Base-by-base conservation (phyloP, 2,113 vertebrate species). In the Python bivittatus region DNA sequence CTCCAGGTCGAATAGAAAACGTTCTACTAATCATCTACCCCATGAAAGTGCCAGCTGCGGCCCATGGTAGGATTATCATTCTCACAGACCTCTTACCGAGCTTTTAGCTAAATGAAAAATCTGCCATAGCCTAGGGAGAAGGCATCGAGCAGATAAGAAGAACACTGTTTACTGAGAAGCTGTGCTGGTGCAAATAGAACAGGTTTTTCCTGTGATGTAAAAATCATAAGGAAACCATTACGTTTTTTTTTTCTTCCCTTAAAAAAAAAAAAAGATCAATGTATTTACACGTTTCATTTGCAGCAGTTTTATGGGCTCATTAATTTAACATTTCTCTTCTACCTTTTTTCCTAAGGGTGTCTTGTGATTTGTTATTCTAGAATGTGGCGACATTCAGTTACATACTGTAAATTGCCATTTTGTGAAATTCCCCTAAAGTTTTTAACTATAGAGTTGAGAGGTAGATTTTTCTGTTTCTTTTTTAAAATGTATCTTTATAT, bases 41-140 rank as follows among this genome's bases (percentile, higher is more conserved):
- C 98, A 98, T 98, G 98, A 98, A 98, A 98, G 98, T 98, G 98
- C 98, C 99, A 99, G 99, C 99, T 99, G 99, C 98, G 98, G 98
- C 98, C 99, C 96, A 97, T 98, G 96, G 97, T 98, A 98, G 98
- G 98, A 99, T 99, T 99, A 99, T 99, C 99, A 99, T 98, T 99
- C 99, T 99, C 98, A 98, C 98, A 99, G 99, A 99, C 99, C 99
- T 99, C 99, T 99, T 98, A 98, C 98, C 97, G 98, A 98, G 99
- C 99, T 99, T 98, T 99, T 98, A 99, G 99, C 99, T 99, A 99
- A 99, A 99, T 99, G 99, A 99, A 99, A 99, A 99, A 99, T 99
- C 99, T 99, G 99, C 98, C 98, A 98, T 99, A 99, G 99, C 99
- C 99, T 98, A 98, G 98, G 99, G 99, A 99, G 98, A 98, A 99